Percentiles rank a stretch among this genome's conserved stretches.
Conservation (phyloP, 2,113 vertebrate species). For the Corythoichthys intestinalis region DNA sequence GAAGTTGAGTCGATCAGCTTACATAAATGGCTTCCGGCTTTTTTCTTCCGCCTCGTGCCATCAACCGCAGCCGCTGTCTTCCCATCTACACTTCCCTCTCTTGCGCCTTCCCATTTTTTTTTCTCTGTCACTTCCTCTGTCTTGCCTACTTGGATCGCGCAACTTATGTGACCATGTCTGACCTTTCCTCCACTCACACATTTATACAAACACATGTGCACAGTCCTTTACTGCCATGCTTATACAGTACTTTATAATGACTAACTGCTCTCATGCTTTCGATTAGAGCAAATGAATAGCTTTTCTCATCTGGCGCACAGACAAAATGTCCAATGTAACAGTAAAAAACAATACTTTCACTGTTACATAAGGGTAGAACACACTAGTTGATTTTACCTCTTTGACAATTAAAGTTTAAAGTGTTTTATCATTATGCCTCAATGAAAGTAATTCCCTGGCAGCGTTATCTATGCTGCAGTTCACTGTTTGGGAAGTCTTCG, state of each 20-base stretch:
- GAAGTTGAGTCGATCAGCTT: neutral
- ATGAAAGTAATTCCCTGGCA: no score
- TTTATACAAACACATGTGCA: slow-evolving; percentile 14
- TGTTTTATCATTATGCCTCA: no score
- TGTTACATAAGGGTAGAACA: no score
- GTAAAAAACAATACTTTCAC: neutral
- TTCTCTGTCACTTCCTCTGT: slow-evolving; percentile 43
- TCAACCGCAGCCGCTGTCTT: slow-evolving; percentile 27
- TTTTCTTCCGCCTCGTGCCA: slow-evolving; percentile 30
- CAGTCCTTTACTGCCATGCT: slow-evolving; percentile 8
- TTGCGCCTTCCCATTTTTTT: slow-evolving; percentile 36
- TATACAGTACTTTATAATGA: slow-evolving; percentile 13
- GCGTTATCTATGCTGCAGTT: no score
- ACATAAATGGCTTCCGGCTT: slow-evolving; percentile 60
- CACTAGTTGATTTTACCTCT: no score
- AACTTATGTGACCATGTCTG: slow-evolving; percentile 39
- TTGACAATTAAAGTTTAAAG: no score
- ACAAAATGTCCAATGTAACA: slow-evolving; percentile 6
- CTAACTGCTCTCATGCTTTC: slow-evolving; percentile 26
- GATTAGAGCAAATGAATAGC: slow-evolving; percentile 11
- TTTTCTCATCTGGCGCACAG: slow-evolving; percentile 17
- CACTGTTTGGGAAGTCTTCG: no score
- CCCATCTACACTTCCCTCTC: slow-evolving; percentile 47
- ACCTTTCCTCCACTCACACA: slow-evolving; percentile 35
- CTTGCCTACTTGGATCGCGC: slow-evolving; percentile 37